Evolutionary conservation across 2,113 vertebrate genomes (phyloP).

Genomic region (Xiphophorus maculatus): DNA sequence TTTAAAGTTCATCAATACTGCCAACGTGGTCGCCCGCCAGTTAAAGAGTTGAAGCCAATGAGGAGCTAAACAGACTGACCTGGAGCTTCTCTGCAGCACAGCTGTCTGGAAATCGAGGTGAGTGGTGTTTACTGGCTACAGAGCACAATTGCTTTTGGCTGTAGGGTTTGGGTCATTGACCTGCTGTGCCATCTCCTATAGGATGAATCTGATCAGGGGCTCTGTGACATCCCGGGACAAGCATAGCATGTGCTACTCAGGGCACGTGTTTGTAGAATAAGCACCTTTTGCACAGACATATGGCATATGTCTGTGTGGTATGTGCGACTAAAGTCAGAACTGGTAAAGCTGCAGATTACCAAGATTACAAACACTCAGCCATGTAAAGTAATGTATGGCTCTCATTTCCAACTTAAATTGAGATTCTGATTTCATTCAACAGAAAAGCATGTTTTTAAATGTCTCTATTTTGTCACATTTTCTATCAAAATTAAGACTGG

Average conservation of each 20-base stretch:
- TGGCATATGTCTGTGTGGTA: no score
- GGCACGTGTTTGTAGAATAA: slow-evolving; percentile 16
- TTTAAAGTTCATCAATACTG: slow-evolving; percentile 30
- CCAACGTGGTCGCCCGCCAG: neutral
- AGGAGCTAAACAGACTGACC: neutral
- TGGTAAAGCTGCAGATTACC: neutral
- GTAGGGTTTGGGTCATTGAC: slow-evolving; percentile 52
- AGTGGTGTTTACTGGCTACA: slow-evolving; percentile 23
- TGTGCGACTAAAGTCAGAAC: neutral
- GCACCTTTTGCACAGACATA: neutral
- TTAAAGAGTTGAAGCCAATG: slow-evolving; percentile 19
- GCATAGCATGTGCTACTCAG: slow-evolving; percentile 15
- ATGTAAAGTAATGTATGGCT: neutral
- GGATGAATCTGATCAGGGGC: slow-evolving; percentile 21
- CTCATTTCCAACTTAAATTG: neutral
- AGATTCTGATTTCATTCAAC: neutral
- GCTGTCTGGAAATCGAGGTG: slow-evolving; percentile 20
- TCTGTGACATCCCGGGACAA: slow-evolving; percentile 4
- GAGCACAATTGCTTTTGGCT: slow-evolving; percentile 19
- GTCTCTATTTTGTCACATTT: neutral
- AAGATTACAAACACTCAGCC: neutral
- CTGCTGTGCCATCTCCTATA: slow-evolving; percentile 7
- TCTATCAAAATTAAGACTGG: no score
- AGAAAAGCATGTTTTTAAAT: neutral
- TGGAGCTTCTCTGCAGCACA: neutral